Conservation (phyloP, 2,113 vertebrate genomes). For the Epinephelus moara region DNA sequence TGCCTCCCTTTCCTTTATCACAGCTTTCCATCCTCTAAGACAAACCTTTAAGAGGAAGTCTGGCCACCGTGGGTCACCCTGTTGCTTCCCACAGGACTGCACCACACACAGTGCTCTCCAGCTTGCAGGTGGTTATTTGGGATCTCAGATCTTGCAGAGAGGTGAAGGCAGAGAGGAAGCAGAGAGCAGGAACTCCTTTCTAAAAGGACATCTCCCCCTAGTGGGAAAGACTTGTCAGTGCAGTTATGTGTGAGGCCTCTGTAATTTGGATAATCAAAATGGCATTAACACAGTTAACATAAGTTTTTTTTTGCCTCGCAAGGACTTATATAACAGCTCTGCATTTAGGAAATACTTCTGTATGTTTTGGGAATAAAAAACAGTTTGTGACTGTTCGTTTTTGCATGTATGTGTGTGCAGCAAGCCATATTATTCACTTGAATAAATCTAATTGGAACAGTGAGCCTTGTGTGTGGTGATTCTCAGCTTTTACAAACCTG, state of each 20-base stretch:
- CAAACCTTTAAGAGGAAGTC: neutral
- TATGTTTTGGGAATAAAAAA: neutral
- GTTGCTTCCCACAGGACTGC: neutral
- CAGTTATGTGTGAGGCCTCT: constrained; percentile 6
- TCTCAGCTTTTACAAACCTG: too few relatives aligned
- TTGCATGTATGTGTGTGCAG: too few relatives aligned
- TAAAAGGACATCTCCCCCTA: constrained; percentile 49
- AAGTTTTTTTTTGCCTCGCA: neutral
- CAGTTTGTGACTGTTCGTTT: neutral
- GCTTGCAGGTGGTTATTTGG: constrained; percentile 3
- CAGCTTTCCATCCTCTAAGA: neutral
- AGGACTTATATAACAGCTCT: neutral
- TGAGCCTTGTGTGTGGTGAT: neutral
- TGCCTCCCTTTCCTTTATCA: neutral
- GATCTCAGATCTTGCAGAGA: neutral
- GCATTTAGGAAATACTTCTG: neutral
- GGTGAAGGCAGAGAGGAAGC: neutral
- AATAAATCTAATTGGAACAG: neutral
- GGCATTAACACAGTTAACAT: neutral
- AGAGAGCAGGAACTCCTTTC: neutral
- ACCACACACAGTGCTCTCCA: too few relatives aligned
- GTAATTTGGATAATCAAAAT: neutral
- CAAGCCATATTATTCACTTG: too few relatives aligned
- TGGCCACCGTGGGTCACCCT: too few relatives aligned
- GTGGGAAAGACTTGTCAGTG: constrained; percentile 40